A percentile compares a stretch with the other conserved stretches of the same genome.
phyloP scores from a whole-genome alignment of 2,113 vertebrate genomes.

The Psophia crepitans region DNA sequence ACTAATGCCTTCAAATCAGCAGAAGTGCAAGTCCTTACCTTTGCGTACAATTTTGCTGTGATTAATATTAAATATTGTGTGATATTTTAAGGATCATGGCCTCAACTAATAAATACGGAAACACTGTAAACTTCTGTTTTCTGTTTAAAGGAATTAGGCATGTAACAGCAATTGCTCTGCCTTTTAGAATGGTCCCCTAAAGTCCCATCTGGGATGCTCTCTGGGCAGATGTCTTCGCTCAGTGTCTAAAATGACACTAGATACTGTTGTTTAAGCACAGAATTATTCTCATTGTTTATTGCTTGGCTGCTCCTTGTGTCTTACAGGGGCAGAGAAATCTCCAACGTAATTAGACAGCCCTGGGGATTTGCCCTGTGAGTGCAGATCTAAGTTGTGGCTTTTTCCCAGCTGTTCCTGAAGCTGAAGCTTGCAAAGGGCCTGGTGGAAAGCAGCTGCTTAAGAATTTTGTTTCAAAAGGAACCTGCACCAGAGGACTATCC shows the following conservation, averaged over 20 bases:
- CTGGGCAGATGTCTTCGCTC: constrained; percentile 14
- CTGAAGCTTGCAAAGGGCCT: neutral
- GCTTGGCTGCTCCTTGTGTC: constrained; percentile 16
- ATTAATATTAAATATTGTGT: neutral
- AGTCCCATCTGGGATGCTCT: neutral
- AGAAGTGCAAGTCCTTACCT: neutral
- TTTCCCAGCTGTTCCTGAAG: neutral
- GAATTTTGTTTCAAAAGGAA: neutral
- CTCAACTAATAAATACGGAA: neutral
- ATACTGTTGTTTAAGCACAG: neutral
- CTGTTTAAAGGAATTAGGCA: neutral
- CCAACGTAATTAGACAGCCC: neutral
- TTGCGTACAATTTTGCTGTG: neutral
- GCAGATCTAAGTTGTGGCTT: neutral
- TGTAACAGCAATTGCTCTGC: neutral
- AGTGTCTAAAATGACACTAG: neutral
- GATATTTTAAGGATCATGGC: neutral
- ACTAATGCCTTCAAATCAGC: neutral
- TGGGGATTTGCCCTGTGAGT: neutral
- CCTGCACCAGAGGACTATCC: neutral
- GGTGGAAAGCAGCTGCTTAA: neutral
- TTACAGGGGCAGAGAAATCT: constrained; percentile 1
- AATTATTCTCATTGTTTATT: constrained; percentile 10
- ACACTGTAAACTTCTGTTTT: neutral
- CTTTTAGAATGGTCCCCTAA: neutral